Percentiles rank a stretch among this genome's conserved stretches.
Conservation (phyloP, 1,140 invertebrate species). For the Drosophila parabipectinata region DNA sequence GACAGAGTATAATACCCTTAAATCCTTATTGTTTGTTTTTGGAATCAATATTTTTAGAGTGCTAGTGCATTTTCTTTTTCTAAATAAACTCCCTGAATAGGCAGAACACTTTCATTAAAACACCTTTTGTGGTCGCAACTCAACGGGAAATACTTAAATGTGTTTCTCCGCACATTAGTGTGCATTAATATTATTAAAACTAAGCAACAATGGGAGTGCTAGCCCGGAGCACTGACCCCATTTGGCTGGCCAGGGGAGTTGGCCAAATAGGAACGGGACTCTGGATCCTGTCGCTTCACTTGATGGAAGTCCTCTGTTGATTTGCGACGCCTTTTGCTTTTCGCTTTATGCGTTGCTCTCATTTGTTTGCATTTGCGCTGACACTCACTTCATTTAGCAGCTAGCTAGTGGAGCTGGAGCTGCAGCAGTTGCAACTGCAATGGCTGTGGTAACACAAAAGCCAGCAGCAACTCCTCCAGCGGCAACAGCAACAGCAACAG, state of each 20-base stretch:
- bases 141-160: conserved; percentile 32
- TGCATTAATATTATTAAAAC: conserved; percentile 59
- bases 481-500: conserved; percentile 10
- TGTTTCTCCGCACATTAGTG: conserved; percentile 27
- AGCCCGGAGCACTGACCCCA: conserved; percentile 59
- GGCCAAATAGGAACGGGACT: conserved; percentile 16
- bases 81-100: conserved; percentile 3
- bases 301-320: conserved; percentile 56
- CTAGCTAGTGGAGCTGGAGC: conserved; percentile 24
- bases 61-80: conserved; percentile 1
- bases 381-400: conserved; percentile 79
- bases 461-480: conserved; percentile 13
- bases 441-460: conserved; percentile 8
- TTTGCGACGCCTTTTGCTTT: conserved; percentile 60
- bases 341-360: conserved; percentile 53
- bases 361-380: conserved; percentile 79
- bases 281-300: conserved; percentile 30
- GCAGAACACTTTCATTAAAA: conserved; percentile 35
- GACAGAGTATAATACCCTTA: too few species aligned
- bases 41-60: background rate
- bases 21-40: background rate
- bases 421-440: conserved; percentile 30
- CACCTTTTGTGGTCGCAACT: conserved; percentile 21
- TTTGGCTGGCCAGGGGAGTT: conserved; percentile 31
- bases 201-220: conserved; percentile 26